Percentiles rank a stretch among this genome's conserved stretches.
Evolutionary conservation across 2,888 invertebrate genomes (phyloP).

Genomic region (Standfussiana lucernea): DNA sequence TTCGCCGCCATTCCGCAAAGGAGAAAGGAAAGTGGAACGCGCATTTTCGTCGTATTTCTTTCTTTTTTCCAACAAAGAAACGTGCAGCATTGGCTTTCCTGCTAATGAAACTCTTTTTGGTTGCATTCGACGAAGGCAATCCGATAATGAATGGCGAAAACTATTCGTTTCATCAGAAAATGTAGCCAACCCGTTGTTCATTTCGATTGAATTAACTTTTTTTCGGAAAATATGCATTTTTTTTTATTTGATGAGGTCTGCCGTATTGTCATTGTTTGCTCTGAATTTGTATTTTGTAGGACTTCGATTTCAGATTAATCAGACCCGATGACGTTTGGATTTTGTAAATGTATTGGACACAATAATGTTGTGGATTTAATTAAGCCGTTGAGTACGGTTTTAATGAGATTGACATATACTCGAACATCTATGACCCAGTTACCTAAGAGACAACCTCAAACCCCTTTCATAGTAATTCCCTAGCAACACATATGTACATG

Average conservation of each 20-base stretch:
- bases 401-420: slow-evolving; percentile 22
- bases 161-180: slow-evolving; percentile 58
- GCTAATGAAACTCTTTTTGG: slow-evolving; percentile 83
- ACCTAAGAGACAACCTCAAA: slow-evolving; percentile 14
- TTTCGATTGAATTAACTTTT: slow-evolving; percentile 51
- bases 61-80: slow-evolving; percentile 78
- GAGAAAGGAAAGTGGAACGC: slow-evolving; percentile 82
- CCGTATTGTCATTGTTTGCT: slow-evolving; percentile 23
- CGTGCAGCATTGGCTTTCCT: slow-evolving; percentile 77
- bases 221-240: slow-evolving; percentile 23
- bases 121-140: slow-evolving; percentile 74
- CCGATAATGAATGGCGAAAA: slow-evolving; percentile 73
- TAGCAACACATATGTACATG: slow-evolving; percentile 40
- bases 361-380: slow-evolving; percentile 14
- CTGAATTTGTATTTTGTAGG: slow-evolving; percentile 35
- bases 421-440: not conserved
- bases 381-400: slow-evolving; percentile 5
- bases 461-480: slow-evolving; percentile 50
- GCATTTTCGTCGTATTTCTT: slow-evolving; percentile 79
- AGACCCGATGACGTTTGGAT: slow-evolving; percentile 12
- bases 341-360: slow-evolving; percentile 12
- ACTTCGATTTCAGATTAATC: slow-evolving; percentile 19
- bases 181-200: slow-evolving; percentile 38
- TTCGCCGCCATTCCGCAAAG: slow-evolving; percentile 76
- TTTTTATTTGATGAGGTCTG: slow-evolving; percentile 38